Percentiles rank a stretch among this genome's conserved stretches.
Conservation (phyloP, 2,888 invertebrate genomes). For the Cybosia mesomella region DNA sequence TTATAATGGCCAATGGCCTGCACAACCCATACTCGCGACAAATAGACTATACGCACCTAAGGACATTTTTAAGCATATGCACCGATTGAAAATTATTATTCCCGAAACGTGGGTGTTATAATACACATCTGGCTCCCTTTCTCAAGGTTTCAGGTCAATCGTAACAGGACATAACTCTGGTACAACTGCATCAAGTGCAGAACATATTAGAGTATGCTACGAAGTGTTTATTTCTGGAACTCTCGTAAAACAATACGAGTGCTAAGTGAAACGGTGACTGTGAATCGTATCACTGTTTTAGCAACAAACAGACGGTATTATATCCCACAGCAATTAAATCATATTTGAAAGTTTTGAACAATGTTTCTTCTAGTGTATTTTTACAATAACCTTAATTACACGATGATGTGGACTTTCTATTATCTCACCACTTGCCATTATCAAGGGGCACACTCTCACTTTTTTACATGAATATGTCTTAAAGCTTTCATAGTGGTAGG, state of each 20-base stretch:
- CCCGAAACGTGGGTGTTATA: too few relatives aligned
- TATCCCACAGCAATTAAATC: conserved; percentile 28
- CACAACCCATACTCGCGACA: neutral
- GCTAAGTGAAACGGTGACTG: conserved; percentile 24
- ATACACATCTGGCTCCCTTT: too few relatives aligned
- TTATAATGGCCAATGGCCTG: neutral
- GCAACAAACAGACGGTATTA: conserved; percentile 23
- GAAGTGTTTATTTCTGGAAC: conserved; percentile 37
- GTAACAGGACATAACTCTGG: too few relatives aligned
- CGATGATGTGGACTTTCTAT: neutral
- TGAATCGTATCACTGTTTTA: conserved; percentile 31
- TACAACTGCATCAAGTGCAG: neutral
- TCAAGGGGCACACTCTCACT: neutral
- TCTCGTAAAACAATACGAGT: conserved; percentile 37
- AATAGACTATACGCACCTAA: neutral
- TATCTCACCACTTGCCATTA: neutral
- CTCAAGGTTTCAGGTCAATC: too few relatives aligned
- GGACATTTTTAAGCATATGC: too few relatives aligned
- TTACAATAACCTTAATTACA: conserved; percentile 10
- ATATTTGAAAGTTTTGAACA: conserved; percentile 23
- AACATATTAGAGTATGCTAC: neutral
- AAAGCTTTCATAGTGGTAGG: too few relatives aligned
- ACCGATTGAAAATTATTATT: too few relatives aligned
- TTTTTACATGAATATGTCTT: too few relatives aligned
- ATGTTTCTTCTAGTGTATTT: conserved; percentile 1